Base-by-base conservation (phyloP, 2,797 vertebrate genomes). In the Delichon dasypus region DNA sequence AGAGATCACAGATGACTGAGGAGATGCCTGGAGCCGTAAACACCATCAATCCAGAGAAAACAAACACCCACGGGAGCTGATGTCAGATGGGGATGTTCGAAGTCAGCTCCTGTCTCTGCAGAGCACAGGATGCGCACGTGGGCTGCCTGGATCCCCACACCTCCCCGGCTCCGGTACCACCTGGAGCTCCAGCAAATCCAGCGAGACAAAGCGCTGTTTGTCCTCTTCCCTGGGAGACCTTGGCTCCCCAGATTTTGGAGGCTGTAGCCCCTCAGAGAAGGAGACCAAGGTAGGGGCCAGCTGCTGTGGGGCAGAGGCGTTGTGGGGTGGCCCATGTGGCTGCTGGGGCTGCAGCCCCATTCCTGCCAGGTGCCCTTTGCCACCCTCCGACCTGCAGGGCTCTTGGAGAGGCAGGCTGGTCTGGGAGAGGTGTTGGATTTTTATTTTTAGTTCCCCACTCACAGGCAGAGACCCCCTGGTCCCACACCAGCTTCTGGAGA, bases 11-110 rank as follows among this genome's bases (percentile, higher is more conserved):
- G 79, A 90, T 74, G 95, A 57, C 71, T 67, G 82, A 68, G 76
- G 34, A 82, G 85, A 85, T 2, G 34, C 61, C 80, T 55, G 60
- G n/a, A 92, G 75, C 53, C 65, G 85, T 94, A 95, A 92, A 90
- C 60, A 82, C 42, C 80, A 95, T 95, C 89, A 89, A 47, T 95
- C 82, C 79, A 57, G 44, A 88, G 83, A 62, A 90, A 66, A 79
- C 15, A 75, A 93, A 73, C 4, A 3, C 2, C 4, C 19, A 42
- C 0, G 1, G 65, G 72, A 91, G 55, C 51, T 3, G 20, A 3
- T 81, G 83, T n/a, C 6, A 7, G 74, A 34, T 32, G 68, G 58
- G 74, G 64, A 3, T 17, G 53, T 23, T 81, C 0, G 2, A 65
- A 77, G 50, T 50, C 80, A 64, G 45, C 0, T 0, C 16, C 50